These are phyloP conservation scores for Andinoacara biseriatus DNA, from an alignment of 2,113 vertebrate species.

Conservation along the genomic window DNA sequence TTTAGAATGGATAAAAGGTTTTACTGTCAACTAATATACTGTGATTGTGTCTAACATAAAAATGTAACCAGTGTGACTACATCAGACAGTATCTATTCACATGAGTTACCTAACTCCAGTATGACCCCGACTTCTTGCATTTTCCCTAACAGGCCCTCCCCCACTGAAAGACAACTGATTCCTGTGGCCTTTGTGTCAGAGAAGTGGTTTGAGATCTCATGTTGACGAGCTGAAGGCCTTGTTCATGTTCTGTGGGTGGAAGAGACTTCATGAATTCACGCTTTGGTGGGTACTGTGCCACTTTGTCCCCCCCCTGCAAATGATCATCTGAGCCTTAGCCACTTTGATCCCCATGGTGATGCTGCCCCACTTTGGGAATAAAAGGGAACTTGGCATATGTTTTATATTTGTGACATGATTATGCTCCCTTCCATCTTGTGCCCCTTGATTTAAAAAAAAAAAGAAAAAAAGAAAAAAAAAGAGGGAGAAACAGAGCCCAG, in stretches of 20 bases:
- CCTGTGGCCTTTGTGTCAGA: conserved; percentile 99
- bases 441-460: neutral
- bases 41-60: neutral
- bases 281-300: conserved; percentile 85
- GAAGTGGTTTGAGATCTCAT: conserved; percentile 99
- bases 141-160: conserved; percentile 85
- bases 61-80: neutral
- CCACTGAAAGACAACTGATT: conserved; percentile 97
- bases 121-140: neutral
- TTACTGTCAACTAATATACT: neutral
- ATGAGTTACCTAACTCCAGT: neutral
- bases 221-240: conserved; percentile 92
- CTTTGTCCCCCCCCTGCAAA: conserved; percentile 1
- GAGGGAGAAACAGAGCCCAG: neutral
- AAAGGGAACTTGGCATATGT: conserved; percentile 66
- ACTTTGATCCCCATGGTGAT: conserved; percentile 35
- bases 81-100: neutral
- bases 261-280: conserved; percentile 84
- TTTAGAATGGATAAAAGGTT: neutral
- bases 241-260: conserved; percentile 86
- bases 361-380: conserved; percentile 71
- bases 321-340: conserved; percentile 25
- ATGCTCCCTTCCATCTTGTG: conserved; percentile 3
- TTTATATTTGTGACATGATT: conserved; percentile 55
- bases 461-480: neutral